A percentile compares a stretch with the other conserved stretches of the same genome.
Conservation (phyloP, 2,797 vertebrate genomes). For the Onychomys torridus region DNA sequence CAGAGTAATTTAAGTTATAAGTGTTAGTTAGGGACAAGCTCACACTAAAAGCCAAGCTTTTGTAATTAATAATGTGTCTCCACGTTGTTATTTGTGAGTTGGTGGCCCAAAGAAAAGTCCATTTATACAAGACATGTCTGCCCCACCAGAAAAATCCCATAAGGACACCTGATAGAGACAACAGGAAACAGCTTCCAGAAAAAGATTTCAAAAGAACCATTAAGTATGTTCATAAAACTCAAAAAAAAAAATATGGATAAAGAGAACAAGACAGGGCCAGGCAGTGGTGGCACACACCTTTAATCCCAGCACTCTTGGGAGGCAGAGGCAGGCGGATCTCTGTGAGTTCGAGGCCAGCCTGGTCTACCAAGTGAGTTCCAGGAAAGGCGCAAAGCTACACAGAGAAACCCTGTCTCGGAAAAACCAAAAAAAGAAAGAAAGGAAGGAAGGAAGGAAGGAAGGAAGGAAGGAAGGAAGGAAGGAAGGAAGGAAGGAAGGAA, state of each 20-base stretch:
- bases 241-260: neutral
- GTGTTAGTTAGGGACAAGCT: neutral
- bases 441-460: too few relatives aligned
- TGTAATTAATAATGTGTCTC: neutral
- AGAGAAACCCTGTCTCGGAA: too few relatives aligned
- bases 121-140: neutral
- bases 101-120: neutral
- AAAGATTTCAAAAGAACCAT: neutral
- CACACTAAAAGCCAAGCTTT: neutral
- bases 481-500: too few relatives aligned
- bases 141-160: neutral
- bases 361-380: too few relatives aligned
- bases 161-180: neutral
- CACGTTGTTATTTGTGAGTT: neutral
- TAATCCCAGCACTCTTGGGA: too few relatives aligned
- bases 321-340: too few relatives aligned
- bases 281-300: too few relatives aligned
- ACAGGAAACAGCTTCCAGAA: neutral
- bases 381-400: too few relatives aligned
- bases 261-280: constrained; percentile 53
- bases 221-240: neutral
- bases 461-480: too few relatives aligned
- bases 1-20: neutral
- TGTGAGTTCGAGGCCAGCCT: too few relatives aligned
- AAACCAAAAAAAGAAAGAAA: too few relatives aligned